Conservation (phyloP, 2,113 vertebrate genomes). For the Cercocebus atys region DNA sequence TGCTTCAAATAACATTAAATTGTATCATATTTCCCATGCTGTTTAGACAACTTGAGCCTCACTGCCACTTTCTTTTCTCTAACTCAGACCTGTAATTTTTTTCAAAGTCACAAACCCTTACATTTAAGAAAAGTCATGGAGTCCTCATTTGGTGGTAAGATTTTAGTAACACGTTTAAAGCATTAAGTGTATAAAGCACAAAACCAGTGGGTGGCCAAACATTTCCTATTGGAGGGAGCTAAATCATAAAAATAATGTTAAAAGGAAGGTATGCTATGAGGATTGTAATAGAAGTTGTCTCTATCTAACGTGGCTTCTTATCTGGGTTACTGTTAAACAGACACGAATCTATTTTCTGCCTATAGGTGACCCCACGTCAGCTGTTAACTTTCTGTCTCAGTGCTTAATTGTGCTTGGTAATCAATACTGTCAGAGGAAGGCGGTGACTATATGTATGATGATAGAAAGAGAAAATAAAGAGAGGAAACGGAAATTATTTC, state of each 20-base stretch:
- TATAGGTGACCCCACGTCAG: not conserved
- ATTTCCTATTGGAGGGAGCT: not conserved
- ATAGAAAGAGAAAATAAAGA: not conserved
- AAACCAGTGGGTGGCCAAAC: not conserved
- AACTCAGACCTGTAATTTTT: not conserved
- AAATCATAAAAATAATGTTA: not conserved
- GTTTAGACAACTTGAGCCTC: not conserved
- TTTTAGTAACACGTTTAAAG: slow-evolving; percentile 20
- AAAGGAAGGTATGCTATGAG: not conserved
- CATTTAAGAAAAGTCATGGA: slow-evolving; percentile 1
- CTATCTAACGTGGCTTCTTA: not conserved
- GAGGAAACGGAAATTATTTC: not conserved
- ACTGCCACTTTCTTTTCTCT: not conserved
- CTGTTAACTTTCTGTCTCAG: not conserved
- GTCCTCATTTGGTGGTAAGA: slow-evolving; percentile 7
- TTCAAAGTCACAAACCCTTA: not conserved
- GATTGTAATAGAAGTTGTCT: not conserved
- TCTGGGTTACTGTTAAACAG: not conserved
- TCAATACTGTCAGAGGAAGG: not conserved
- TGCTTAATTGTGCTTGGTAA: not conserved
- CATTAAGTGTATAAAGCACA: not conserved
- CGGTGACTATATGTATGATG: not conserved
- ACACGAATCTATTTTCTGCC: not conserved
- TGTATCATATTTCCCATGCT: not conserved
- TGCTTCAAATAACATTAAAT: slow-evolving; percentile 20